Evolutionary conservation across 2,888 invertebrate species (phyloP).

Genomic region (Brenthis ino): DNA sequence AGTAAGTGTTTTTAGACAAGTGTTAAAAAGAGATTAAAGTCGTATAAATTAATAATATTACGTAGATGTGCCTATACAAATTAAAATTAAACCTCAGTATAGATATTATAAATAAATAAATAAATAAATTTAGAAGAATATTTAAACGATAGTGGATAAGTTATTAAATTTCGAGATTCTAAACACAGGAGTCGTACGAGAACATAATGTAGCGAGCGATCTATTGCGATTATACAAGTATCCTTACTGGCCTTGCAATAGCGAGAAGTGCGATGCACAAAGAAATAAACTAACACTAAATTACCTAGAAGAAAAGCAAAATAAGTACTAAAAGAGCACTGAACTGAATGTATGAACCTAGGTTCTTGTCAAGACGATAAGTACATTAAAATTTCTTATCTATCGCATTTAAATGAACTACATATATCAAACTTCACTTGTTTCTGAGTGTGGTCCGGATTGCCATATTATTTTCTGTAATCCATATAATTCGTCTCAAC

Average conservation of each 20-base stretch:
- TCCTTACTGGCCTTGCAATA: slow-evolving; percentile 38
- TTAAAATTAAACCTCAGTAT: slow-evolving; percentile 17
- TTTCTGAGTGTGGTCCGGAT: not conserved
- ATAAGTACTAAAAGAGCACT: slow-evolving; percentile 50
- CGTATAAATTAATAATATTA: not conserved
- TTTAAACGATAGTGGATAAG: slow-evolving; percentile 28
- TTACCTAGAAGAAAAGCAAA: slow-evolving; percentile 42
- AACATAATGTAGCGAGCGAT: not conserved
- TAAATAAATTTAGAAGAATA: slow-evolving; percentile 9
- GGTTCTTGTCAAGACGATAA: slow-evolving; percentile 30
- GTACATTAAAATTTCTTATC: not conserved
- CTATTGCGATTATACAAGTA: slow-evolving; percentile 12
- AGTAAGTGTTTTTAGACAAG: too few species aligned
- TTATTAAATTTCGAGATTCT: slow-evolving; percentile 32
- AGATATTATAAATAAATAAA: slow-evolving; percentile 11
- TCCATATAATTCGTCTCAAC: slow-evolving; percentile 44
- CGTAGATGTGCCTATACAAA: slow-evolving; percentile 9
- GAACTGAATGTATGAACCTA: slow-evolving; percentile 26
- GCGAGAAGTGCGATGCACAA: slow-evolving; percentile 31
- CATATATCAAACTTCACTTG: too few species aligned
- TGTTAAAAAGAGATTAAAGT: too few species aligned
- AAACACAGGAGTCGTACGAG: not conserved
- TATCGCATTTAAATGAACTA: too few species aligned
- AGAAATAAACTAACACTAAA: slow-evolving; percentile 35
- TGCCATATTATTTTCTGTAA: not conserved